Percentiles rank a stretch among this genome's conserved stretches.
These are phyloP conservation scores for Acanthacorydalis orientalis DNA, from an alignment of 2,888 invertebrate genomes.

Conservation along the genomic window DNA sequence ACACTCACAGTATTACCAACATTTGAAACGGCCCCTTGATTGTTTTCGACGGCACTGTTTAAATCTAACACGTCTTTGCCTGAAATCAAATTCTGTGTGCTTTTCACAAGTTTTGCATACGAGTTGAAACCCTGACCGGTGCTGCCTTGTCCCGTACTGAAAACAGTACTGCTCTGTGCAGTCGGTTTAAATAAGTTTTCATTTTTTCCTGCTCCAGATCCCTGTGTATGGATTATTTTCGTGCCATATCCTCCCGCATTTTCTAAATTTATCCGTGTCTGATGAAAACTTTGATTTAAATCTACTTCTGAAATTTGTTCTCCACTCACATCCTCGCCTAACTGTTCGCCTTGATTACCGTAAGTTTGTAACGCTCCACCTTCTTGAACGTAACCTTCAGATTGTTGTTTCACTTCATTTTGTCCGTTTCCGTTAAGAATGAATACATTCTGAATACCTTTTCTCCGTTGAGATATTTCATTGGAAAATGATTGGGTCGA, in stretches of 20 bases:
- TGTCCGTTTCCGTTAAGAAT: not conserved
- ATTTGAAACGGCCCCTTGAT: not conserved
- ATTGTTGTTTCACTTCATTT: no score
- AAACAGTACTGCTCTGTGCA: no score
- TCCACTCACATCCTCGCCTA: no score
- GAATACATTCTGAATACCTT: conserved; percentile 1
- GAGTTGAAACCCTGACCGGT: not conserved
- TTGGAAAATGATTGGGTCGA: no score
- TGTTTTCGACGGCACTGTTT: conserved; percentile 29
- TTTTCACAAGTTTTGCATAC: conserved; percentile 29
- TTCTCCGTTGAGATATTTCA: not conserved
- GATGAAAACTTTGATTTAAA: no score
- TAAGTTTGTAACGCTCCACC: no score
- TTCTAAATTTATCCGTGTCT: conserved; percentile 1
- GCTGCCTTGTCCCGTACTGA: no score
- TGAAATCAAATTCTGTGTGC: conserved; percentile 40
- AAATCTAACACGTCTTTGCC: conserved; percentile 47
- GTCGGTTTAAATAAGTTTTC: not conserved
- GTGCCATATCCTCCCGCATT: conserved; percentile 20
- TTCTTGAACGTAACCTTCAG: no score
- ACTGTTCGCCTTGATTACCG: no score
- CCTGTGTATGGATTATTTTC: conserved; percentile 14
- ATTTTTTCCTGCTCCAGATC: not conserved
- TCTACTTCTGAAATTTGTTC: no score
- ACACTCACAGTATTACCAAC: conserved; percentile 10